Percentiles rank a stretch among this genome's conserved stretches.
Evolutionary conservation across 2,113 vertebrate genomes (phyloP).

Genomic region (Typhlomys cinereus): DNA sequence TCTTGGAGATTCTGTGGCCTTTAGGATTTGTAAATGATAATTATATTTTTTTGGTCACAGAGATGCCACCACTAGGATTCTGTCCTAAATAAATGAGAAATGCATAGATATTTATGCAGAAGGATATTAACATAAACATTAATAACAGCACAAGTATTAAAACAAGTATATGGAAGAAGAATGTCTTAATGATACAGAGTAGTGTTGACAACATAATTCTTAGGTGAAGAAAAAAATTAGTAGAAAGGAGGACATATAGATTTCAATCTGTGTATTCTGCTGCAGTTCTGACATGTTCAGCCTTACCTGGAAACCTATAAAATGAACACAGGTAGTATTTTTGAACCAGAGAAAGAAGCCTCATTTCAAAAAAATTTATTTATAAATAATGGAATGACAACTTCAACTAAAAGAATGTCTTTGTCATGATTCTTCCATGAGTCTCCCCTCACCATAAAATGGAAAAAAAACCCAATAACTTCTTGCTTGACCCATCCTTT

Average conservation of each 20-base stretch:
- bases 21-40: background rate
- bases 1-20: background rate
- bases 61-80: background rate
- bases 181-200: background rate
- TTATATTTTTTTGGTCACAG: background rate
- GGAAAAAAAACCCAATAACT: background rate
- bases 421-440: background rate
- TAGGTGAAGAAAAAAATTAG: background rate
- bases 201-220: background rate
- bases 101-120: background rate
- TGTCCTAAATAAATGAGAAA: background rate
- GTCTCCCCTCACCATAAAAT: background rate
- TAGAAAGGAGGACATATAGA: background rate
- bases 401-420: background rate
- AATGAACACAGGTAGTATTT: background rate
- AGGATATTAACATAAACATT: background rate
- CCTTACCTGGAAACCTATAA: background rate
- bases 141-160: background rate
- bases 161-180: conserved; percentile 12
- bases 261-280: background rate
- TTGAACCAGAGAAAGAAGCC: background rate
- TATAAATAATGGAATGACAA: background rate
- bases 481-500: background rate
- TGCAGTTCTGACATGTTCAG: background rate
- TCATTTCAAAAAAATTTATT: background rate